Evolutionary conservation across 2,888 invertebrate genomes (phyloP), one percentile per base, ranked within the genome.

Genomic region (Cryptocheilus praepositus): DNA sequence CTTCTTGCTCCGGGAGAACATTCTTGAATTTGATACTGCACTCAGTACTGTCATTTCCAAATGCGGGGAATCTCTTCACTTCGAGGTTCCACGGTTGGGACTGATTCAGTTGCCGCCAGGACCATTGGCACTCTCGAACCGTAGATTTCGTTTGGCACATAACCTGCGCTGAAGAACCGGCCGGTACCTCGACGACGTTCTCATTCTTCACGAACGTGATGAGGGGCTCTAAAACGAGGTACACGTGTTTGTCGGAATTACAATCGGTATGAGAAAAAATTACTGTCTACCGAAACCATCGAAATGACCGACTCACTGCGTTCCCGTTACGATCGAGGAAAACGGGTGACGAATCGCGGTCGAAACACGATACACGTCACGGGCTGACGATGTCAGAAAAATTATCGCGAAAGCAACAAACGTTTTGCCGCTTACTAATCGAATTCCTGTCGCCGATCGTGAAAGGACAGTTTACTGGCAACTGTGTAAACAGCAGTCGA

Each of bases 81-180:
- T 85, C 85, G 60, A 85, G 72, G 71, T 87, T 85, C 85, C 85
- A 86, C 15, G 84, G 80, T 61, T 87, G 82, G n/a, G 86, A 83
- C 73, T 88, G 87, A 73, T 87, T 86, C 46, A 87, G 70, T 49
- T 83, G 83, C 36, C 88, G 83, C 88, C 88, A 88, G 63, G 84
- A 85, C 88, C 88, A 88, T 63, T 86, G 86, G 56, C 88, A 89
- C 67, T 88, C 88, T 61, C 83, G 80, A 2, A 88, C 86, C 16
- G 83, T 74, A 28, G 75, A 72, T 52, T 77, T 78, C 15, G 86
- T 82, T 60, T 81, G 81, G 54, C 88, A 88, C 64, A 81, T 81
- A 67, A 89, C 82, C 56, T 87, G 84, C 49, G 84, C 80, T 18
- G 84, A 81, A 8, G 87, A 81, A 44, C 85, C 87, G 15, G 83